Conservation (phyloP, 2,113 vertebrate species). For the Halichoeres trimaculatus region DNA sequence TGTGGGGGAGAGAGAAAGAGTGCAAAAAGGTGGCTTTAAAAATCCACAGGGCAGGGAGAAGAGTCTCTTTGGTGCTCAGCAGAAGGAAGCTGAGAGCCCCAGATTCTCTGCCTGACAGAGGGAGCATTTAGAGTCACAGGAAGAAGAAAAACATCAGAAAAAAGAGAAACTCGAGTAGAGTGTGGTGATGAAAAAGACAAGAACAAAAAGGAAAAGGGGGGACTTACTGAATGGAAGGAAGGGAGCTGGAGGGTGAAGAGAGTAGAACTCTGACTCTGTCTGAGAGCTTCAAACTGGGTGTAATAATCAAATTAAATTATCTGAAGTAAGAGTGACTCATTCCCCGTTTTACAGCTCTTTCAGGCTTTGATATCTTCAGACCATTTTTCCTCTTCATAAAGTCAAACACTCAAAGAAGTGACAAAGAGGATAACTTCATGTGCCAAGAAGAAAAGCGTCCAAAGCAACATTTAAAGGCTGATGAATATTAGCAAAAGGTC, state of each 20-base stretch:
- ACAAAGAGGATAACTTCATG: too few relatives aligned
- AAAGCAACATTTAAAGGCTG: too few relatives aligned
- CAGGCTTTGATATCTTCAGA: too few relatives aligned
- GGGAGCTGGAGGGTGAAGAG: neutral
- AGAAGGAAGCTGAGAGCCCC: neutral
- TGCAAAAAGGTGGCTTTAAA: constrained; percentile 16
- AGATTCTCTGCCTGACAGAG: constrained; percentile 9
- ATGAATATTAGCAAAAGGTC: too few relatives aligned
- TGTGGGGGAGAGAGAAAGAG: neutral
- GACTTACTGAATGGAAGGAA: neutral
- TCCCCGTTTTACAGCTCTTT: too few relatives aligned
- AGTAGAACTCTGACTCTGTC: neutral
- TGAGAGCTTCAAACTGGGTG: neutral
- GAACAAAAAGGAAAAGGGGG: neutral
- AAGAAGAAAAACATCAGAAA: neutral
- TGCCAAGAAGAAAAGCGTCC: too few relatives aligned
- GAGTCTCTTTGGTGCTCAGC: constrained; percentile 1
- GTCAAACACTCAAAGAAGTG: too few relatives aligned
- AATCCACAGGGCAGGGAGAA: neutral
- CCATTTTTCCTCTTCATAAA: too few relatives aligned
- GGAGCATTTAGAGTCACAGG: constrained; percentile 14
- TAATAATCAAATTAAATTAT: too few relatives aligned
- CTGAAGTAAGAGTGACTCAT: too few relatives aligned
- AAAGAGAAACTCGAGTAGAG: neutral
- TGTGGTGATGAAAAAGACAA: constrained; percentile 1